Evolutionary conservation across 2,113 vertebrate genomes (phyloP).

Genomic region (Mionectes macconnelli): DNA sequence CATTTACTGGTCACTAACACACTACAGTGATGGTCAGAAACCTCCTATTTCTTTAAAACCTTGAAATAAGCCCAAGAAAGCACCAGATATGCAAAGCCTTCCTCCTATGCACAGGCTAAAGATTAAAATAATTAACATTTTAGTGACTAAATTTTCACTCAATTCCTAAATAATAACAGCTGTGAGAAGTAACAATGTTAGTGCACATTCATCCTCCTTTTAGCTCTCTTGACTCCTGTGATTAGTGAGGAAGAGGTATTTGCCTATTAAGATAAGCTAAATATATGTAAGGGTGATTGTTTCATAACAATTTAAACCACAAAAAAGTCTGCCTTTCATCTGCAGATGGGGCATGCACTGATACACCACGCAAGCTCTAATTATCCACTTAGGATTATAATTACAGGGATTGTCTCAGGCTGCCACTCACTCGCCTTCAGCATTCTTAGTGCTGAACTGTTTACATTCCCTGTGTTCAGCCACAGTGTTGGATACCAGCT

Average conservation of each 20-base stretch:
- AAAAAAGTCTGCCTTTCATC: neutral
- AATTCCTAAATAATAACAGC: neutral
- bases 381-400: neutral
- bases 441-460: neutral
- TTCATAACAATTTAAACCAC: neutral
- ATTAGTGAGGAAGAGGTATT: constrained; percentile 2
- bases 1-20: neutral
- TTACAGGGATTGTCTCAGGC: constrained; percentile 12
- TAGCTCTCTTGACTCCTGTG: neutral
- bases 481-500: neutral
- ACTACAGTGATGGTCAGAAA: neutral
- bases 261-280: neutral
- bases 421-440: neutral
- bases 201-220: neutral
- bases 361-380: neutral
- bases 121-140: neutral
- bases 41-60: neutral
- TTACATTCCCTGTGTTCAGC: neutral
- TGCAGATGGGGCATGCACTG: neutral
- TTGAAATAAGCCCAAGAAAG: neutral
- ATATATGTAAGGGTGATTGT: neutral
- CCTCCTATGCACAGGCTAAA: neutral
- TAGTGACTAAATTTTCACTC: neutral
- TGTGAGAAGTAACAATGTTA: neutral
- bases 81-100: neutral